Percentiles rank a stretch among this genome's conserved stretches.
Conservation (phyloP, 2,888 invertebrate genomes). For the Ormia ochracea region DNA sequence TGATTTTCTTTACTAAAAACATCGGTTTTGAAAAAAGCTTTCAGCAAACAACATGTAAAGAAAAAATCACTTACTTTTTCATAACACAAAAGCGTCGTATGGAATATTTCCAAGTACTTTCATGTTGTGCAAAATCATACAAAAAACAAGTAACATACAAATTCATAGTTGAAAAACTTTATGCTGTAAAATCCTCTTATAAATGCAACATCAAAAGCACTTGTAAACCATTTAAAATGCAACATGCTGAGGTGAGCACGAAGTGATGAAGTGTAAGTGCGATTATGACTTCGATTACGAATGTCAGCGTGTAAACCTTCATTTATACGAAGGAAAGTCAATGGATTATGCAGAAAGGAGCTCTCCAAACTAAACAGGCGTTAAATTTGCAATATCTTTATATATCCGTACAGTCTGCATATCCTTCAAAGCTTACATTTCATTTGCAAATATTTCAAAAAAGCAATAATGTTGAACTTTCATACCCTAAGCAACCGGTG, state of each 20-base stretch:
- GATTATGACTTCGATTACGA: constrained; percentile 23
- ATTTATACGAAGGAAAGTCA: no score
- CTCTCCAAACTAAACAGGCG: no score
- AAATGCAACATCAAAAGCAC: constrained; percentile 46
- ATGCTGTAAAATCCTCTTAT: constrained; percentile 1
- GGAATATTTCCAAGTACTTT: constrained; percentile 41
- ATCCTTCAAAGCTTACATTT: no score
- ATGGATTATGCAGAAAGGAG: no score
- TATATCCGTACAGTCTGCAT: no score
- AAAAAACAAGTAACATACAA: constrained; percentile 3
- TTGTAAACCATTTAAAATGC: constrained; percentile 70
- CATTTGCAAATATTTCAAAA: no score
- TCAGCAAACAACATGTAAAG: no score
- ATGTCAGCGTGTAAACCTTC: neutral
- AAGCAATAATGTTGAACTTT: no score
- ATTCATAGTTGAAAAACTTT: constrained; percentile 12
- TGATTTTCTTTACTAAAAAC: no score
- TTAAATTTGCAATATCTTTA: no score
- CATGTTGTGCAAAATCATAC: constrained; percentile 15
- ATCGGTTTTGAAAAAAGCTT: no score
- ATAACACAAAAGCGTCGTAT: constrained; percentile 6
- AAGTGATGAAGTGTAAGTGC: constrained; percentile 41
- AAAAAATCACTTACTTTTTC: neutral
- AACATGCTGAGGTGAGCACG: constrained; percentile 56
- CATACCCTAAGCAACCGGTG: no score